Conservation (phyloP, 1,140 invertebrate species). For the Drosophila nasuta region DNA sequence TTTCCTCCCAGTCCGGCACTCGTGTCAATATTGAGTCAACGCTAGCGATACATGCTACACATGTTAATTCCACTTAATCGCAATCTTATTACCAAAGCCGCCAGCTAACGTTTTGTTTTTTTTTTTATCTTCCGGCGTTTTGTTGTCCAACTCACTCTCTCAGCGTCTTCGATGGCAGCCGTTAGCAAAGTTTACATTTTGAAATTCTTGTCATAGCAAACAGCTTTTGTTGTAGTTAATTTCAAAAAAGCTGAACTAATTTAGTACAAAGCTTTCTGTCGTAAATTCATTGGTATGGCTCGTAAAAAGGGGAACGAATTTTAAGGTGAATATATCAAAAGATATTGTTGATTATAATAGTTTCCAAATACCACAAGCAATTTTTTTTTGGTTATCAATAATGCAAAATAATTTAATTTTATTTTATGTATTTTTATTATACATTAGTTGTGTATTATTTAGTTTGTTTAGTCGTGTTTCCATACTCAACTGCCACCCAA, state of each 20-base stretch:
- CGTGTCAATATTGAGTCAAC: slow-evolving; percentile 70
- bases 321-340: no score
- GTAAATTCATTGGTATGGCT: no score
- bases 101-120: slow-evolving; percentile 40
- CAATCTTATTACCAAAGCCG: slow-evolving; percentile 18
- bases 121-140: slow-evolving; percentile 21
- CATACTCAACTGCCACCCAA: neutral
- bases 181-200: slow-evolving; percentile 7
- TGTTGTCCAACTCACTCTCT: neutral
- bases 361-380: no score
- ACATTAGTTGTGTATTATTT: no score
- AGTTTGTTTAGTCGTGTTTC: neutral
- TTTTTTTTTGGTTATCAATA: no score
- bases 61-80: slow-evolving; percentile 80
- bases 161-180: neutral
- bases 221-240: neutral
- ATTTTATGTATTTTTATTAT: no score
- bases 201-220: neutral
- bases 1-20: neutral
- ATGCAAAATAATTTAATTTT: no score
- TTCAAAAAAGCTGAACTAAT: neutral
- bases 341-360: no score
- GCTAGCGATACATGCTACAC: slow-evolving; percentile 53
- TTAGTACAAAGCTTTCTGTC: neutral
- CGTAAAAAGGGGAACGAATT: no score